Conservation (phyloP, 2,888 invertebrate species). For the Drosophila multiciliata region DNA sequence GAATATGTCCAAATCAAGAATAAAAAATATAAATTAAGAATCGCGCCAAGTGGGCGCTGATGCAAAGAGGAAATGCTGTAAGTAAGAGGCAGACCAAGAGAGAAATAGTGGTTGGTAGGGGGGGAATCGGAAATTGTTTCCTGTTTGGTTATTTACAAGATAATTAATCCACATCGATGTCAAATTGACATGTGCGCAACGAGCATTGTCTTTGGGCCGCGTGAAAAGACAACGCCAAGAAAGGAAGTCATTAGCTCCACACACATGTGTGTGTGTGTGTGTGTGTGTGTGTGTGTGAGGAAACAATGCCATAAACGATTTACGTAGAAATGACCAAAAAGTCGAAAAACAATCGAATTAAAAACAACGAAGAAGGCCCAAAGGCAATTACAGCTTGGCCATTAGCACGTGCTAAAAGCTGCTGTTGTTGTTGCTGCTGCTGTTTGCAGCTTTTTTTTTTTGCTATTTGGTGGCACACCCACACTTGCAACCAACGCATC, state of each 20-base stretch:
- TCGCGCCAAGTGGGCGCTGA: neutral
- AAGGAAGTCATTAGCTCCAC: constrained; percentile 58
- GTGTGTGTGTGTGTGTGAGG: constrained; percentile 33
- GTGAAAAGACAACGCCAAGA: constrained; percentile 25
- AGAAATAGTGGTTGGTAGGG: neutral
- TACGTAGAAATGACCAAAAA: constrained; percentile 36
- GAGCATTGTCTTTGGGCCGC: constrained; percentile 13
- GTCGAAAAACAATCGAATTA: neutral
- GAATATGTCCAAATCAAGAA: neutral
- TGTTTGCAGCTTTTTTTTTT: neutral
- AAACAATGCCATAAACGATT: constrained; percentile 43
- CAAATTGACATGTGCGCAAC: constrained; percentile 67
- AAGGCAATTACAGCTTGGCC: constrained; percentile 2
- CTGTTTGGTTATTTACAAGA: constrained; percentile 58
- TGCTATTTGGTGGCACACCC: constrained; percentile 9
- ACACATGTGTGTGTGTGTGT: constrained; percentile 1
- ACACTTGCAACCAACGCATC: neutral
- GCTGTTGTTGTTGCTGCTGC: neutral
- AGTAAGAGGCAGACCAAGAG: neutral
- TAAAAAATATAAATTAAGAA: neutral
- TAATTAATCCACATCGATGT: constrained; percentile 75
- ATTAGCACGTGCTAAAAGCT: constrained; percentile 50
- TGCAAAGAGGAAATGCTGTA: constrained; percentile 11
- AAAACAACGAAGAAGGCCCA: neutral
- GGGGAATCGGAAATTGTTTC: constrained; percentile 44